Evolutionary conservation across 2,888 invertebrate genomes (phyloP), one percentile per base, ranked within the genome.

Genomic region (Cepaea hortensis): DNA sequence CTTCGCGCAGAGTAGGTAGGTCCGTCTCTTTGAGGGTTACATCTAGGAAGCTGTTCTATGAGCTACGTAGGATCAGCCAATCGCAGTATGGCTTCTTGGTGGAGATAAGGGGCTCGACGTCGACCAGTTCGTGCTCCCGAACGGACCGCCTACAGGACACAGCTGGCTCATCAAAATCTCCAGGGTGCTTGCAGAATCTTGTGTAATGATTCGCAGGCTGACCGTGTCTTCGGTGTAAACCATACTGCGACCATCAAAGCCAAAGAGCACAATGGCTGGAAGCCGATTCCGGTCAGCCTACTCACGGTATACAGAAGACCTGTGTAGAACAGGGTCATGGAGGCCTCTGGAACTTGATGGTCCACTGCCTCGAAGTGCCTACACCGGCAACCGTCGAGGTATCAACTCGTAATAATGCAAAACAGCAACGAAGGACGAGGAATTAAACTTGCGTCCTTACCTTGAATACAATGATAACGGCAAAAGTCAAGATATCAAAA

Each of bases 281-380:
- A 50, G 55, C 55, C 76, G 15, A 62, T 35, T 3, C 80, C 62
- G 62, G 62, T 13, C 23, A 15, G 62, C 80, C 3, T 65, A 13
- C 80, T 62, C 46, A 62, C 62, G 80, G 62, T 18, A 35, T 80
- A 4, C 80, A 80, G n/a, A 80, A 80, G 80, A 62, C 80, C 18
- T 80, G 65, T 35, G 80, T 80, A 35, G 65, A 80, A 46, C 80
- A 80, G 11, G 35, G 80, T 2, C 62, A 65, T 9, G 79, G 79
- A 3, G 79, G 61, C 55, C 61, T 79, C 55, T 80, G 65, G 65
- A 80, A 80, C 55, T 46, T 35, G 18, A 80, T 80, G 80, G 80
- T n/a, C 70, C 20, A 11, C n/a, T n/a, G n/a, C n/a, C n/a, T n/a
- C n/a, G n/a, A n/a, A n/a, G n/a, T n/a, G n/a, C n/a, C n/a, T n/a